These are phyloP conservation scores for Catocala sponsa DNA, from an alignment of 2,888 invertebrate genomes.

Conservation along the genomic window DNA sequence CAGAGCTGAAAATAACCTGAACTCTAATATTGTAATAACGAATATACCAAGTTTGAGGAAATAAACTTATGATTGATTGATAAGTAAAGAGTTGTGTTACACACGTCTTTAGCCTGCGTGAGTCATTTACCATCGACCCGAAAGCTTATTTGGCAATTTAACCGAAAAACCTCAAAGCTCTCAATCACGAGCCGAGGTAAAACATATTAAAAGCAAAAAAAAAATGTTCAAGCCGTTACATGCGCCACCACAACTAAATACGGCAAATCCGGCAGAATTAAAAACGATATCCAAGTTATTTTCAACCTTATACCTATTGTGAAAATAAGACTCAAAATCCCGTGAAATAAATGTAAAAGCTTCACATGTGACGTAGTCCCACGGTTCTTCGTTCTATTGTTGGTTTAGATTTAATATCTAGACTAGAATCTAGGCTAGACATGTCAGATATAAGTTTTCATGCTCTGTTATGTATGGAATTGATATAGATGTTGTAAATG, in stretches of 20 bases:
- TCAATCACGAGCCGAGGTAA: too few relatives aligned
- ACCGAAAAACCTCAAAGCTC: too few relatives aligned
- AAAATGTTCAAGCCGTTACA: conserved; percentile 1
- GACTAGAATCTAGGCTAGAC: conserved; percentile 2
- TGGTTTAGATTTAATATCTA: conserved; percentile 8
- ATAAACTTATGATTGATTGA: too few relatives aligned
- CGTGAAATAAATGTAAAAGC: conserved; percentile 1
- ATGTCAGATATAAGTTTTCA: neutral
- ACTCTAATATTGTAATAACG: too few relatives aligned
- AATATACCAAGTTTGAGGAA: too few relatives aligned
- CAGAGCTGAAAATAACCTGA: too few relatives aligned
- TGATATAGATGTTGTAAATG: too few relatives aligned
- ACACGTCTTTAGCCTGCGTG: too few relatives aligned
- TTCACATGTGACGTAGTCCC: neutral
- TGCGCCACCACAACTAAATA: neutral
- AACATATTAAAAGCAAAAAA: neutral
- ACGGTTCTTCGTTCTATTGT: conserved; percentile 11
- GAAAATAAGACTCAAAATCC: neutral
- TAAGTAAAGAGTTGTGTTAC: too few relatives aligned
- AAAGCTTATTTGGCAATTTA: too few relatives aligned
- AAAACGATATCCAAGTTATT: neutral
- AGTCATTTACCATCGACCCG: too few relatives aligned
- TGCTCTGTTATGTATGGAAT: neutral
- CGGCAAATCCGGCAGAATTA: conserved; percentile 4
- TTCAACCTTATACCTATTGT: neutral